A percentile compares a stretch with the other conserved stretches of the same genome.
Conservation (phyloP, 64 coral and sea anemone genomes). For the Catalaphyllia jardinei region DNA sequence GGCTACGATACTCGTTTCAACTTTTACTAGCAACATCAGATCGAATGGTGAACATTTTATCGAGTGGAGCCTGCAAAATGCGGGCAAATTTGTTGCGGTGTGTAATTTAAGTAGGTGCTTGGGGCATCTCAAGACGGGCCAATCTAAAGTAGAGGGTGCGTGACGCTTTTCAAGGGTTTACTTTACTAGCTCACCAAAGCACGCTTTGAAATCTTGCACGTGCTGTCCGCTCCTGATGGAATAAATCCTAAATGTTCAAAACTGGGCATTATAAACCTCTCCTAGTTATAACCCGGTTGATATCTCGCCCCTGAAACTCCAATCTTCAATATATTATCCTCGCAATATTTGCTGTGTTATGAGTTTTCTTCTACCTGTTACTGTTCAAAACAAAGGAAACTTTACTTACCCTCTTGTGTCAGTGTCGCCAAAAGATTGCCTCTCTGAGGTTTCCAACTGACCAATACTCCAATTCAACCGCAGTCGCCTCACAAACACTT, state of each 20-base stretch:
- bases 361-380: constrained; percentile 13
- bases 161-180: neutral
- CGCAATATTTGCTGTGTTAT: neutral
- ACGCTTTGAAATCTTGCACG: neutral
- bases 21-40: neutral
- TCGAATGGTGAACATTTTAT: neutral
- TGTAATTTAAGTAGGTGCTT: constrained; percentile 3
- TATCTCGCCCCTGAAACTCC: neutral
- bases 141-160: neutral
- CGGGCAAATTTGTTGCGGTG: neutral
- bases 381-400: constrained; percentile 8
- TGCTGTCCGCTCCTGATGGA: too few species aligned
- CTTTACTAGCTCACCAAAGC: neutral
- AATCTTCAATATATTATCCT: neutral
- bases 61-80: neutral
- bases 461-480: neutral
- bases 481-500: neutral
- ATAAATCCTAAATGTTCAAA: neutral
- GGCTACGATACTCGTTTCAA: neutral
- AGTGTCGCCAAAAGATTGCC: neutral
- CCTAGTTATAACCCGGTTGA: neutral
- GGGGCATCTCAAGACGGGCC: neutral
- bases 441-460: neutral
- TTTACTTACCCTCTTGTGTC: neutral
- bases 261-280: neutral